Evolutionary conservation across 2,797 vertebrate genomes (phyloP).

Genomic region (Microchirus variegatus): DNA sequence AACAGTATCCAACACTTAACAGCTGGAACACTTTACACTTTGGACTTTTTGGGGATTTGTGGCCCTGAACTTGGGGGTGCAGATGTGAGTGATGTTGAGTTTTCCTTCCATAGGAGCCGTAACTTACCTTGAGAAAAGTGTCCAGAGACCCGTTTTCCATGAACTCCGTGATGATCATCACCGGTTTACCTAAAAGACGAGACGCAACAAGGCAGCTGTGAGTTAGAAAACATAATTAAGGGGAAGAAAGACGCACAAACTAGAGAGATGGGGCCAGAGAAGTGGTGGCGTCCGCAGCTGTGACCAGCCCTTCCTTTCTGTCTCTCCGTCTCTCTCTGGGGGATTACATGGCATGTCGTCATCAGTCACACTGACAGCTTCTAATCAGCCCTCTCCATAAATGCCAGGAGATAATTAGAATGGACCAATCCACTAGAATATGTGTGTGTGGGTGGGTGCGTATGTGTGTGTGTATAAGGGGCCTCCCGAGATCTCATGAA

Average conservation of each 20-base stretch:
- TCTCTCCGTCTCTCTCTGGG: conserved; percentile 56
- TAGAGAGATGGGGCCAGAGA: conserved; percentile 51
- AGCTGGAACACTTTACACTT: conserved; percentile 34
- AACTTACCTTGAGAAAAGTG: conserved; percentile 84
- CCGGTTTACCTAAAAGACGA: conserved; percentile 77
- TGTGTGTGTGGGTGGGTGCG: conserved; percentile 42
- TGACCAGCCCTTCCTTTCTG: conserved; percentile 57
- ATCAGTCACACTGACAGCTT: conserved; percentile 84
- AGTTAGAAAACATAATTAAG: conserved; percentile 36
- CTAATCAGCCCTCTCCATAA: conserved; percentile 84
- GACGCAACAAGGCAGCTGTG: conserved; percentile 46
- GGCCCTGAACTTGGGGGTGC: neutral
- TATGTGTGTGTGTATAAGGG: conserved; percentile 38
- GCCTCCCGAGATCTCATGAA: conserved; percentile 80
- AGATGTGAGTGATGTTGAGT: neutral
- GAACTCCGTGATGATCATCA: conserved; percentile 87
- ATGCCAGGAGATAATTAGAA: conserved; percentile 82
- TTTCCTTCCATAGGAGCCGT: conserved; percentile 18
- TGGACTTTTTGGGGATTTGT: conserved; percentile 22
- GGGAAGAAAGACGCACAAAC: conserved; percentile 43
- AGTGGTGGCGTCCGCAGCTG: conserved; percentile 59
- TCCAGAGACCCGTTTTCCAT: conserved; percentile 86
- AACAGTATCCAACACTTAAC: conserved; percentile 13
- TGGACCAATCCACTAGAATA: conserved; percentile 75
- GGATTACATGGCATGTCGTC: conserved; percentile 75